A percentile compares a stretch with the other conserved stretches of the same genome.
Evolutionary conservation across 1,140 invertebrate species (phyloP).

Genomic region (Cheumatopsyche charites): DNA sequence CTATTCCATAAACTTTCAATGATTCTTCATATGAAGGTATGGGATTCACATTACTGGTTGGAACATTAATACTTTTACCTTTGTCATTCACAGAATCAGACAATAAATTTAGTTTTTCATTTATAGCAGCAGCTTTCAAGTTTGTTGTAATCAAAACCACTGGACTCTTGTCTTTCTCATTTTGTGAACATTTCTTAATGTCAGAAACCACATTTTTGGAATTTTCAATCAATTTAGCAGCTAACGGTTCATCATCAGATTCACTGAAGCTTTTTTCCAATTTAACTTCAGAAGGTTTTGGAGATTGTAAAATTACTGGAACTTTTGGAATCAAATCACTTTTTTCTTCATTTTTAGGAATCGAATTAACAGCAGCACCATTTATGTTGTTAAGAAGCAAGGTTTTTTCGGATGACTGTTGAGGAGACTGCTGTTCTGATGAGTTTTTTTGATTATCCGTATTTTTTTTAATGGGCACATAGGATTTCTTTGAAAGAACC

Average conservation of each 20-base stretch:
- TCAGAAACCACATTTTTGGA: neutral
- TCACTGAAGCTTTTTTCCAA: slow-evolving; percentile 62
- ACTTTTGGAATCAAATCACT: neutral
- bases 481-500: neutral
- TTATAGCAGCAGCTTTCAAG: neutral
- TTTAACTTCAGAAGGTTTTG: slow-evolving; percentile 44
- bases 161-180: neutral
- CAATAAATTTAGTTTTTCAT: neutral
- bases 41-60: slow-evolving; percentile 47
- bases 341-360: slow-evolving; percentile 1
- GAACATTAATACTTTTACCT: neutral
- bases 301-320: neutral
- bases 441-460: neutral
- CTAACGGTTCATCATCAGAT: slow-evolving; percentile 65
- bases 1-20: slow-evolving; percentile 57
- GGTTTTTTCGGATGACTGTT: neutral
- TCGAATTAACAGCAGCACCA: neutral
- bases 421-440: neutral
- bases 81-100: neutral
- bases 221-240: slow-evolving; percentile 56
- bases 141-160: neutral
- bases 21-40: slow-evolving; percentile 58
- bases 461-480: neutral
- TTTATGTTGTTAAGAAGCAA: neutral
- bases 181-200: neutral